Evolutionary conservation across 2,888 invertebrate species (phyloP).

Genomic region (Tortrix viridana): DNA sequence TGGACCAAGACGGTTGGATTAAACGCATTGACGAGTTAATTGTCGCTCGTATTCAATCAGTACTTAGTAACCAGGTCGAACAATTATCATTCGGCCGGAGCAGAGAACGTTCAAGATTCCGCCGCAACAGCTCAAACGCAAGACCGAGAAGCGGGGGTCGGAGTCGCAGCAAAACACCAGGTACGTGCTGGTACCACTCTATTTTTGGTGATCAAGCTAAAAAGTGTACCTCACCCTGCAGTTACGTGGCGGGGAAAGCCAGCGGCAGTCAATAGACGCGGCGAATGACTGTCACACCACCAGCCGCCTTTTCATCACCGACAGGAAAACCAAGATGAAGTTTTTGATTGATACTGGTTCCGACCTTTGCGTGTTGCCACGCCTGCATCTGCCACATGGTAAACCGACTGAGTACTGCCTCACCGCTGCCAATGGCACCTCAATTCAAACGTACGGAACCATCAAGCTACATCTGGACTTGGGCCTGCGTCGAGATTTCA

Average conservation of each 20-base stretch:
- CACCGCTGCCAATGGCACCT: slow-evolving; percentile 55
- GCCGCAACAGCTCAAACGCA: background rate
- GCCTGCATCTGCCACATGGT: background rate
- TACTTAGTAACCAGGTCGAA: too few species aligned
- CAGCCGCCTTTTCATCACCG: slow-evolving; percentile 13
- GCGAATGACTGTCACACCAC: background rate
- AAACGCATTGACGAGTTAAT: too few species aligned
- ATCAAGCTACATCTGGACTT: slow-evolving; percentile 7
- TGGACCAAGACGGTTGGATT: too few species aligned
- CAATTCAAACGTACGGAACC: slow-evolving; percentile 29
- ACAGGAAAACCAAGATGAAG: slow-evolving; percentile 3
- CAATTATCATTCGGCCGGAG: too few species aligned
- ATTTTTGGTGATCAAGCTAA: background rate
- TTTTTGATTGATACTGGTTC: slow-evolving; percentile 10
- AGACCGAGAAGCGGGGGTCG: background rate
- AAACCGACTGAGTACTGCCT: slow-evolving; percentile 6
- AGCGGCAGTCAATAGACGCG: background rate
- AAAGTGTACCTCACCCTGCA: background rate
- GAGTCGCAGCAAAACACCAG: background rate
- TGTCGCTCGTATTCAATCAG: too few species aligned
- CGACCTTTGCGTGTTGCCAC: slow-evolving; percentile 8
- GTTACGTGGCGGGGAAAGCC: background rate
- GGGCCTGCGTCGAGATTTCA: slow-evolving; percentile 39
- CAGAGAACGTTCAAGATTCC: background rate
- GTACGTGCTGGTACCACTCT: slow-evolving; percentile 8